Percentiles rank a stretch among this genome's conserved stretches.
These are phyloP conservation scores for Heliconius ethilla DNA, from an alignment of 2,888 invertebrate genomes.

Conservation along the genomic window DNA sequence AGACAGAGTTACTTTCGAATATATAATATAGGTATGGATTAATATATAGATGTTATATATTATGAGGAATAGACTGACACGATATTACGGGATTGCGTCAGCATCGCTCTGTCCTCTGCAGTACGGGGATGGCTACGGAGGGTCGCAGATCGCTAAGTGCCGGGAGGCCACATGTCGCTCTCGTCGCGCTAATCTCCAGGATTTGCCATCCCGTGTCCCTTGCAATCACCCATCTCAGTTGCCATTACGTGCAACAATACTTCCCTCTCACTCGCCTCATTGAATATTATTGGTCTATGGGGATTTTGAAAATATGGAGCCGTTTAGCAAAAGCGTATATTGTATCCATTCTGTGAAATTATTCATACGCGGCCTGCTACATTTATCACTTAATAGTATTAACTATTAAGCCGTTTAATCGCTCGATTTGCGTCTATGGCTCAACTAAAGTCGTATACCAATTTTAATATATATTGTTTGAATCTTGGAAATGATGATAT, in stretches of 20 bases:
- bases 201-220: constrained; percentile 79
- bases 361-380: constrained; percentile 78
- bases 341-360: constrained; percentile 80
- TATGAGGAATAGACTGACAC: constrained; percentile 39
- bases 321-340: constrained; percentile 81
- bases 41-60: constrained; percentile 28
- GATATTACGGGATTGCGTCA: constrained; percentile 52
- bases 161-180: constrained; percentile 80
- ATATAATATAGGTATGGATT: too few species aligned
- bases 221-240: constrained; percentile 61
- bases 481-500: neutral
- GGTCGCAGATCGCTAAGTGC: constrained; percentile 73
- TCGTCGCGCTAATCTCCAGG: constrained; percentile 80
- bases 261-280: constrained; percentile 74
- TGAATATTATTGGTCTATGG: constrained; percentile 82
- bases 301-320: constrained; percentile 82
- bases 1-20: too few species aligned
- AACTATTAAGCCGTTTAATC: constrained; percentile 78
- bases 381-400: constrained; percentile 82
- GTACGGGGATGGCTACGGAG: constrained; percentile 53
- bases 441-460: neutral
- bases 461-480: neutral
- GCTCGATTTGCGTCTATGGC: constrained; percentile 74
- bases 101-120: constrained; percentile 8
- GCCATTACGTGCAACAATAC: constrained; percentile 54